Evolutionary conservation across 2,888 invertebrate species (phyloP).

Genomic region (Lacanobia wlatinum): DNA sequence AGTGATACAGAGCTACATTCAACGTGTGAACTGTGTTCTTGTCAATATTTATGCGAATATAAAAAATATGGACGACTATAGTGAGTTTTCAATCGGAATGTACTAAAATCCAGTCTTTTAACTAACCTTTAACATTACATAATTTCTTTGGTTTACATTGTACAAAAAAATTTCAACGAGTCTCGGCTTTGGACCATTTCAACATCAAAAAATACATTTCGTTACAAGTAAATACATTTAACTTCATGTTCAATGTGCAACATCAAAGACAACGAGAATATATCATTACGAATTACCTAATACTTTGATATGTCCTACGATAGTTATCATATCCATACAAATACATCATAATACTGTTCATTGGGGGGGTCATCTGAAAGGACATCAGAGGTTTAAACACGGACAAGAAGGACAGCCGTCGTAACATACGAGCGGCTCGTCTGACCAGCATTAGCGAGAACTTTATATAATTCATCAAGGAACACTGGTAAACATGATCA

Average conservation of each 20-base stretch:
- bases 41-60: conserved; percentile 63
- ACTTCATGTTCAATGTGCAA: conserved; percentile 67
- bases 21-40: conserved; percentile 59
- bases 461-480: conserved; percentile 52
- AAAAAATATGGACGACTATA: conserved; percentile 72
- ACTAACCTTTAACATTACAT: conserved; percentile 68
- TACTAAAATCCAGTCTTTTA: conserved; percentile 72
- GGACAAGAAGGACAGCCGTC: conserved; percentile 52
- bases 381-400: conserved; percentile 61
- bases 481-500: conserved; percentile 49
- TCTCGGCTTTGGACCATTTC: conserved; percentile 68
- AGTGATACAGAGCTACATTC: conserved; percentile 62
- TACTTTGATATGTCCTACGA: conserved; percentile 69
- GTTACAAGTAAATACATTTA: conserved; percentile 67
- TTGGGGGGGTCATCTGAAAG: conserved; percentile 61
- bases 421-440: conserved; percentile 53
- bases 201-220: conserved; percentile 77
- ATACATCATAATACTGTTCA: conserved; percentile 64
- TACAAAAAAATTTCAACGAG: conserved; percentile 65
- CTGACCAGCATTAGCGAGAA: conserved; percentile 39
- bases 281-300: conserved; percentile 63
- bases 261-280: conserved; percentile 67
- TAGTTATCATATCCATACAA: conserved; percentile 61
- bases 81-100: conserved; percentile 69
- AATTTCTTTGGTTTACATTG: conserved; percentile 63